phyloP scores from a whole-genome alignment of 1,140 invertebrate genomes.

The Hormaphis cornu region DNA sequence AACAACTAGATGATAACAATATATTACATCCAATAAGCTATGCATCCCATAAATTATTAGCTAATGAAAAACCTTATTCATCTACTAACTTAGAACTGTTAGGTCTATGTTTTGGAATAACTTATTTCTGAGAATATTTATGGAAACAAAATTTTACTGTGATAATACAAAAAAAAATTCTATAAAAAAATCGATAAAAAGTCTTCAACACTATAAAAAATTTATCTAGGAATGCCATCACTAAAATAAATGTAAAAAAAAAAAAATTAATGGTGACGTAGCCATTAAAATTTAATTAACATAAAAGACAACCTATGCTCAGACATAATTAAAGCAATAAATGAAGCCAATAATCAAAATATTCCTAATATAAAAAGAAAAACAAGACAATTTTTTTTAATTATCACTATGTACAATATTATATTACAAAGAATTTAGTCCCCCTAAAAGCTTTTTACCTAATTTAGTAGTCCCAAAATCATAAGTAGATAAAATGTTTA shows the following conservation, averaged over 20 bases:
- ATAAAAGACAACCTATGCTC: background rate
- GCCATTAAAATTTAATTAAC: background rate
- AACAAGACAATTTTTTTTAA: background rate
- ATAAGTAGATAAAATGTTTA: background rate
- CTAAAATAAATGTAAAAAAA: background rate
- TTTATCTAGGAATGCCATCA: background rate
- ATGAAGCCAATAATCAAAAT: background rate
- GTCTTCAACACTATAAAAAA: background rate
- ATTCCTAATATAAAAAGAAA: background rate
- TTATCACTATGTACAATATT: background rate
- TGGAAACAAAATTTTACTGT: background rate
- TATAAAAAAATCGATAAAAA: background rate
- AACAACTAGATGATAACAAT: background rate
- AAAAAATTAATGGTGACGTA: background rate
- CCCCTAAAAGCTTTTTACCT: background rate
- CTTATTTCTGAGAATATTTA: background rate
- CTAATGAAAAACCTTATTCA: background rate
- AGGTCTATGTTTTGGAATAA: background rate
- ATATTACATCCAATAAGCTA: background rate
- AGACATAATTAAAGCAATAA: background rate
- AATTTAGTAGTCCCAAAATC: background rate
- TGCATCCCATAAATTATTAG: background rate
- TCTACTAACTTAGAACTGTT: background rate
- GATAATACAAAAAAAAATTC: too few relatives aligned
- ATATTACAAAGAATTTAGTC: background rate